A percentile compares a stretch with the other conserved stretches of the same genome.
Conservation (phyloP, 2,888 invertebrate genomes). For the Gerosis bhagava region DNA sequence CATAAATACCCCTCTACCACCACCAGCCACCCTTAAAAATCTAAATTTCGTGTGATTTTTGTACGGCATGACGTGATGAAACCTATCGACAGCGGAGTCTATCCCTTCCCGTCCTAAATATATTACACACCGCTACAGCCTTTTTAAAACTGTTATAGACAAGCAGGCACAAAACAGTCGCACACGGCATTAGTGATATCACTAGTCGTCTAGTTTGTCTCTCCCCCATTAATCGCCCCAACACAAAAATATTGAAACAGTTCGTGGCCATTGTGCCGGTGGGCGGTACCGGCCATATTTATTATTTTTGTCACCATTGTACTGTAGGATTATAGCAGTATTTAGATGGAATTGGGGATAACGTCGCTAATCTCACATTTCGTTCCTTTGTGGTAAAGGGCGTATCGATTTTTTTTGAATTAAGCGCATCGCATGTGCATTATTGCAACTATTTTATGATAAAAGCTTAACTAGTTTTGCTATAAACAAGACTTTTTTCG, state of each 20-base stretch:
- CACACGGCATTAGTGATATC: constrained; percentile 43
- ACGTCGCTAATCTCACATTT: constrained; percentile 71
- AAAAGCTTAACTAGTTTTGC: background rate
- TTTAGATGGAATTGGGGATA: constrained; percentile 82
- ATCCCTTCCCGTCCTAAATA: too few species aligned
- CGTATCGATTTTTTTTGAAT: constrained; percentile 59
- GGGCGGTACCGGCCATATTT: constrained; percentile 66
- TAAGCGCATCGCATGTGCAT: constrained; percentile 13
- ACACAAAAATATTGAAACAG: constrained; percentile 71
- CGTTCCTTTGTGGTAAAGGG: constrained; percentile 49
- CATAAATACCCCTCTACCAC: too few species aligned
- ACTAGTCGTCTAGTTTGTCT: constrained; percentile 67
- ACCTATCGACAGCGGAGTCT: too few species aligned
- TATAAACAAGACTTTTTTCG: background rate
- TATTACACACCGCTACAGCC: too few species aligned
- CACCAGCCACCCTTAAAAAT: too few species aligned
- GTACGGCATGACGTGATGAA: too few species aligned
- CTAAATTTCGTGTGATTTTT: too few species aligned
- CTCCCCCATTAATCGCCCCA: constrained; percentile 63
- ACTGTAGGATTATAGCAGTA: constrained; percentile 72
- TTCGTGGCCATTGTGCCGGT: constrained; percentile 52
- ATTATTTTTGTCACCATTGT: constrained; percentile 81
- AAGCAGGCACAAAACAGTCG: too few species aligned
- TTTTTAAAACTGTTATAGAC: too few species aligned
- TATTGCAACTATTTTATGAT: constrained; percentile 6